A percentile compares a stretch with the other conserved stretches of the same genome.
Evolutionary conservation across 2,888 invertebrate genomes (phyloP).

Genomic region (Drosophila koepferae): DNA sequence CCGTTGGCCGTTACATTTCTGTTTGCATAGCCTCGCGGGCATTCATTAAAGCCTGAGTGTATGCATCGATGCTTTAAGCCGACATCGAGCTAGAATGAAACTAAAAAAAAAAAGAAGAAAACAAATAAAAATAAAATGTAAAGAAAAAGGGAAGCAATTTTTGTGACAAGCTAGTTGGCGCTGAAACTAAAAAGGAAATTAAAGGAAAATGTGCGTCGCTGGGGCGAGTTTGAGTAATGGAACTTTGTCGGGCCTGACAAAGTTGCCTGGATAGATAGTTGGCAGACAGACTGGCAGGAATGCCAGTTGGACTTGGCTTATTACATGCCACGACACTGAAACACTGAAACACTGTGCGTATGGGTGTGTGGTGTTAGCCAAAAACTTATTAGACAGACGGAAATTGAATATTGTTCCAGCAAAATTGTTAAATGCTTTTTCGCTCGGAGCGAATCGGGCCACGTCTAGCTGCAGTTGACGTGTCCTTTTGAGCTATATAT

Average conservation of each 20-base stretch:
- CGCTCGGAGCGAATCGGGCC: constrained; percentile 32
- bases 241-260: constrained; percentile 54
- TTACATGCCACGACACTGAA: constrained; percentile 50
- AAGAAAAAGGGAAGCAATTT: constrained; percentile 15
- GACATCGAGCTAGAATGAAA: constrained; percentile 29
- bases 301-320: constrained; percentile 67
- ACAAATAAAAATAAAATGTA: not conserved
- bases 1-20: constrained; percentile 63
- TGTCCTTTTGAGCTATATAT: constrained; percentile 22
- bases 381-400: constrained; percentile 80
- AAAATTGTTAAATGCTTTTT: constrained; percentile 74
- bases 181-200: constrained; percentile 71
- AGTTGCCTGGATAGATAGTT: constrained; percentile 35
- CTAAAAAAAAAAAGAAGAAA: not conserved
- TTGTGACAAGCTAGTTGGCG: constrained; percentile 62
- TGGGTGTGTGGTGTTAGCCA: constrained; percentile 42
- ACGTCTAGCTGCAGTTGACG: constrained; percentile 46
- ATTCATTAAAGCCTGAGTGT: constrained; percentile 65
- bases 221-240: constrained; percentile 76
- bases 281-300: constrained; percentile 23
- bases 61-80: constrained; percentile 63
- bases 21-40: constrained; percentile 68
- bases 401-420: constrained; percentile 78
- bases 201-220: constrained; percentile 76
- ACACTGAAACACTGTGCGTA: constrained; percentile 4